phyloP scores from a whole-genome alignment of 2,888 invertebrate genomes.

The Ypsolopha scabrella region DNA sequence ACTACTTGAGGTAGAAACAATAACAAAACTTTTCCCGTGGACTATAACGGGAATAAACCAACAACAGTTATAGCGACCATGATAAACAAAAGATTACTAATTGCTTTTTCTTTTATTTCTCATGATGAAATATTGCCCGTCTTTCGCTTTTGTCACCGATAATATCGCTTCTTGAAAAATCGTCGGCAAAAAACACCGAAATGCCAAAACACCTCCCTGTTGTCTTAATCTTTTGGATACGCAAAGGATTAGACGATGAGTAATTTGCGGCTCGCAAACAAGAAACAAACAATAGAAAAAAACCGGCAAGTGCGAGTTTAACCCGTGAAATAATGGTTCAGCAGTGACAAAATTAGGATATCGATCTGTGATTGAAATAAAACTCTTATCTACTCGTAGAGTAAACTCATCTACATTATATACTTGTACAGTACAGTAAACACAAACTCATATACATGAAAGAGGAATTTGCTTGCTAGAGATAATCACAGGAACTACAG shows the following conservation, averaged over 20 bases:
- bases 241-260: conserved; percentile 29
- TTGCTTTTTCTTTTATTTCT: conserved; percentile 34
- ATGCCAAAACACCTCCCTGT: conserved; percentile 10
- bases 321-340: no score
- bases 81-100: conserved; percentile 41
- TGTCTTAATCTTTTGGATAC: conserved; percentile 25
- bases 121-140: conserved; percentile 5
- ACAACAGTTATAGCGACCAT: neutral
- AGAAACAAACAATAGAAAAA: conserved; percentile 29
- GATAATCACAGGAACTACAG: no score
- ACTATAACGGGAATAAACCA: neutral
- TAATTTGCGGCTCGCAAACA: conserved; percentile 22
- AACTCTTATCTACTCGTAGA: no score
- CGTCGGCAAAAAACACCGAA: conserved; percentile 9
- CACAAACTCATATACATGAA: no score
- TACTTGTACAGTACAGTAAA: no score
- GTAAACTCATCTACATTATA: no score
- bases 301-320: neutral
- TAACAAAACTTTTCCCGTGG: neutral
- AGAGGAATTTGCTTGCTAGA: no score
- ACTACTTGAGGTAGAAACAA: no score
- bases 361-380: no score
- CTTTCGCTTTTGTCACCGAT: conserved; percentile 23
- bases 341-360: no score
- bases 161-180: conserved; percentile 34